Conservation (phyloP, 1,140 invertebrate genomes). For the Matsumurasca onukii region DNA sequence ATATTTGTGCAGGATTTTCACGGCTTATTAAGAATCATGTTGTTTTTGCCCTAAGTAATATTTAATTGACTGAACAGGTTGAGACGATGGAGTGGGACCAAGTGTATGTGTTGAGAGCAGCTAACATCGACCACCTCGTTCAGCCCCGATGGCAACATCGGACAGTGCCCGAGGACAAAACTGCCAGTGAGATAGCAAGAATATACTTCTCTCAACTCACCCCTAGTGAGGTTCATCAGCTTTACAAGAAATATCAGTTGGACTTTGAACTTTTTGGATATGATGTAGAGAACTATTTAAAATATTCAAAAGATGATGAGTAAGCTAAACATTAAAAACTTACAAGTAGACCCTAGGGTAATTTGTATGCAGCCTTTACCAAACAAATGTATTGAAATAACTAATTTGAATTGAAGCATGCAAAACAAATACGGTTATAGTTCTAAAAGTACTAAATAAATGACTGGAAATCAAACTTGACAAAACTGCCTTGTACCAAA, state of each 20-base stretch:
- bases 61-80: conserved; percentile 21
- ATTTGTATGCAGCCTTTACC: too few species aligned
- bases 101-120: conserved; percentile 74
- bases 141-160: conserved; percentile 76
- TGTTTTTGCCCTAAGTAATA: too few species aligned
- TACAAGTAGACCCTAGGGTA: too few species aligned
- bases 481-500: too few species aligned
- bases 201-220: conserved; percentile 72
- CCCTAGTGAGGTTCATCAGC: conserved; percentile 66
- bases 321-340: too few species aligned
- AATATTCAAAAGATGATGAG: conserved; percentile 49
- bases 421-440: too few species aligned
- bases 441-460: too few species aligned
- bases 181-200: conserved; percentile 40
- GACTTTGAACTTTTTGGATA: conserved; percentile 87
- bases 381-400: too few species aligned
- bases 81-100: conserved; percentile 59
- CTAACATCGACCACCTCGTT: conserved; percentile 70
- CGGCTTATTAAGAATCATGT: too few species aligned
- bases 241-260: conserved; percentile 79
- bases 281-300: conserved; percentile 68
- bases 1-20: too few species aligned
- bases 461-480: too few species aligned
- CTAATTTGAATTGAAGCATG: too few species aligned
- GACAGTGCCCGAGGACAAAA: background rate